phyloP scores from a whole-genome alignment of 2,113 vertebrate genomes.

The Dromiciops gliroides region DNA sequence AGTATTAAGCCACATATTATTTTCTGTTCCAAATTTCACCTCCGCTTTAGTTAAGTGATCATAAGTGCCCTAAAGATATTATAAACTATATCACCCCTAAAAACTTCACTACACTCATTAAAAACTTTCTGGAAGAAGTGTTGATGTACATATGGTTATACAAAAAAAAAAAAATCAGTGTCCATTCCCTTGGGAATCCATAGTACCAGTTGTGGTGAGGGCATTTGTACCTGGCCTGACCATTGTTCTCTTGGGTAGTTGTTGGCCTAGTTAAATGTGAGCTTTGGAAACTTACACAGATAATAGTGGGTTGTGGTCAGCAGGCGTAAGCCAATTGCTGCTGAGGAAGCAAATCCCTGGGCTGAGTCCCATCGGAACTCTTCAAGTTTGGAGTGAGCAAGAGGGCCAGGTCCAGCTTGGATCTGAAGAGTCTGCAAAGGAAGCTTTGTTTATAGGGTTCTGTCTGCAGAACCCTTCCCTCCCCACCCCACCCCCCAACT shows the following conservation, averaged over 20 bases:
- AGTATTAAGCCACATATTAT: background rate
- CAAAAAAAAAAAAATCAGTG: background rate
- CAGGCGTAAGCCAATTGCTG: background rate
- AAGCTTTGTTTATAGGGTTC: background rate
- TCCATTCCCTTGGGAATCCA: background rate
- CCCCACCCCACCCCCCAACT: background rate
- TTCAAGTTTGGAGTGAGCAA: background rate
- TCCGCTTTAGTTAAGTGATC: background rate
- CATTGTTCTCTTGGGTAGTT: background rate
- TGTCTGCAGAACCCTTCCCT: slow-evolving; percentile 2
- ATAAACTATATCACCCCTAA: background rate
- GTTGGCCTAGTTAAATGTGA: background rate
- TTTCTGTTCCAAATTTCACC: background rate
- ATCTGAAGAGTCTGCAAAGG: background rate
- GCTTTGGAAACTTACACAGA: background rate
- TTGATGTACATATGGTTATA: background rate
- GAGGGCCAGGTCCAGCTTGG: background rate
- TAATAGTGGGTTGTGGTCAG: background rate
- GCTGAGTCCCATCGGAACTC: background rate
- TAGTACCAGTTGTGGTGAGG: background rate
- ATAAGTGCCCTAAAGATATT: background rate
- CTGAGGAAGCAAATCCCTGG: background rate
- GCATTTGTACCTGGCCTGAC: background rate
- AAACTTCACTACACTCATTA: background rate
- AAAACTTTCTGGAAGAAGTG: background rate